Base-by-base conservation (phyloP, 2,113 vertebrate genomes). In the Chaenocephalus aceratus region DNA sequence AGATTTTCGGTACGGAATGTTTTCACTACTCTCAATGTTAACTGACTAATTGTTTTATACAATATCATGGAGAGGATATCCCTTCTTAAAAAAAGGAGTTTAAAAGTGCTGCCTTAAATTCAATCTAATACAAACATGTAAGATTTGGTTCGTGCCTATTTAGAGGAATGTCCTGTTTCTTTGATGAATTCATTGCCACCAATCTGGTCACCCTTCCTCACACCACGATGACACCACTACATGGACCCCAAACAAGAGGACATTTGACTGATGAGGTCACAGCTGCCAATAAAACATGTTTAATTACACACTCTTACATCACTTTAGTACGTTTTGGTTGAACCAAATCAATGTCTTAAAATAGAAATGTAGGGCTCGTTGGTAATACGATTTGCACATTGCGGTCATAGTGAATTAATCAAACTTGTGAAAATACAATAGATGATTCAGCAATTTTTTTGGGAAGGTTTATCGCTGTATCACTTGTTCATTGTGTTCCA, bases 401-500 rank as follows among this genome's bases (percentile, higher is more conserved):
- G 11, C 44, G 53, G 21, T 57, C 10, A 30, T 23, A 46, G 10
- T 13, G 10, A 57, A 54, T 56, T 21, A 61, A 65, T 10, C 44
- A 41, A 18, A 21, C 48, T 8, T 6, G 62, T 61, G 45, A 26
- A 10, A 26, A 64, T 9, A 30, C 41, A 11, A 45, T 6, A 18
- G 26, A 67, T 58, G 10, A 26, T 58, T 60, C 2, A 13, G 48
- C 53, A 13, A 3, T 6, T 48, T 76, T 72, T 76, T 72, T 53
- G 26, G 15, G 0, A 46, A 46, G 23, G 8, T 45, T 60, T 54
- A n/a, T 77, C 60, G 34, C 48, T 5, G 9, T 13, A 54, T 74
- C 64, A 12, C 9, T 18, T 60, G 11, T 59, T 51, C 44, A 69
- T 56, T 72, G 46, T 82, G 16, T 44, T 60, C 21, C 52, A 71